Percentiles rank a stretch among this genome's conserved stretches.
phyloP scores from a whole-genome alignment of 2,113 vertebrate species.

The Lepus americanus region DNA sequence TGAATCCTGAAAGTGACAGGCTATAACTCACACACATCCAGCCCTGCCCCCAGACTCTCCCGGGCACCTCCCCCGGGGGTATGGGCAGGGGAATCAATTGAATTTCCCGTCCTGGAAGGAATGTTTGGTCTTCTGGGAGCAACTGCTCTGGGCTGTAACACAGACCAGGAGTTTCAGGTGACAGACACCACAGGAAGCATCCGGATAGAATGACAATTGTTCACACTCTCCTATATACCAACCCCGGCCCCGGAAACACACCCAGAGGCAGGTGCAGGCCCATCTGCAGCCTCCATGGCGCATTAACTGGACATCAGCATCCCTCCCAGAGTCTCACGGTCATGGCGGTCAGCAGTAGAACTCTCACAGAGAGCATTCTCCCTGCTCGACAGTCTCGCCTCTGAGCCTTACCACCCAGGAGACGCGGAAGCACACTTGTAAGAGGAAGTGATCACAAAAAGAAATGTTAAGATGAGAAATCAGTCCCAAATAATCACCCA shows the following conservation, averaged over 20 bases:
- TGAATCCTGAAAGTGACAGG: slow-evolving; percentile 56
- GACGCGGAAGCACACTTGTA: slow-evolving; percentile 55
- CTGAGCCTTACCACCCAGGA: slow-evolving; percentile 69
- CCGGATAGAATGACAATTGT: slow-evolving; percentile 10
- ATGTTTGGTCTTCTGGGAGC: slow-evolving; percentile 51
- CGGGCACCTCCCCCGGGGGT: slow-evolving; percentile 51
- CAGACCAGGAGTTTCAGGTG: slow-evolving; percentile 48
- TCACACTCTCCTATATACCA: background rate
- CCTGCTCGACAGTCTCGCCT: background rate
- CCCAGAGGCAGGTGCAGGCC: slow-evolving; percentile 19
- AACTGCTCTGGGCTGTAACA: slow-evolving; percentile 64
- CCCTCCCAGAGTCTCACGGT: background rate
- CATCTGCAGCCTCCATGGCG: background rate
- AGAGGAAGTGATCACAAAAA: slow-evolving; percentile 14
- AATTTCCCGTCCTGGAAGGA: slow-evolving; percentile 67
- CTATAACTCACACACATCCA: slow-evolving; percentile 64
- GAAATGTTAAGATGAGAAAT: slow-evolving; percentile 17
- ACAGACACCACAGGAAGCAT: slow-evolving; percentile 68
- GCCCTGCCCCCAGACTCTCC: slow-evolving; percentile 43
- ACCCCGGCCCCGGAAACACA: background rate
- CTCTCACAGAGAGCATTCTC: slow-evolving; percentile 34
- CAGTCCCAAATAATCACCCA: background rate
- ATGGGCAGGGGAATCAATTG: slow-evolving; percentile 73
- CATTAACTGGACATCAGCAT: slow-evolving; percentile 12
- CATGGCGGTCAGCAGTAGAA: slow-evolving; percentile 46